Percentiles rank a stretch among this genome's conserved stretches.
Conservation (phyloP, 2,797 vertebrate genomes). For the Dicrostonyx torquatus region DNA sequence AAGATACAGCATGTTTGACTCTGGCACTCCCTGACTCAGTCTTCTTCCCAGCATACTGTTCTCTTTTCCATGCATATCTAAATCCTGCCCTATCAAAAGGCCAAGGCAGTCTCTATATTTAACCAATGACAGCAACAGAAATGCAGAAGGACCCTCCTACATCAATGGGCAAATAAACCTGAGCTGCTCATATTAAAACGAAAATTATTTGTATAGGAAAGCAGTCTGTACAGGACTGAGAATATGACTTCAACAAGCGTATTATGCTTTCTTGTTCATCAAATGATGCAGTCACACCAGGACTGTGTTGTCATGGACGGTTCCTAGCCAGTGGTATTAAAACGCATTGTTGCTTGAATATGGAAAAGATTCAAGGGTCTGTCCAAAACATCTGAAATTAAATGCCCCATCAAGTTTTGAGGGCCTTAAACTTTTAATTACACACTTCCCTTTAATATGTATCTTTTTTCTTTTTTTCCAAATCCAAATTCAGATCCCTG, state of each 20-base stretch:
- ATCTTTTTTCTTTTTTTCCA: background rate
- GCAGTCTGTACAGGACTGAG: background rate
- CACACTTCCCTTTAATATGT: background rate
- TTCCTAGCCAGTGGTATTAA: background rate
- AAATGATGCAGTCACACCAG: background rate
- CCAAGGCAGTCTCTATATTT: no score
- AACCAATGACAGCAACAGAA: no score
- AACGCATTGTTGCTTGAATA: background rate
- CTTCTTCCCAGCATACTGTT: no score
- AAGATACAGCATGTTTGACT: no score
- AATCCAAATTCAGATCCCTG: background rate
- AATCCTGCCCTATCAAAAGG: no score
- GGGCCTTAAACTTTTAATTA: background rate
- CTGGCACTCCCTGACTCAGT: no score
- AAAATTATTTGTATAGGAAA: background rate
- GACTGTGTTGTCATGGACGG: background rate
- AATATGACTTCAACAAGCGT: conserved; percentile 3
- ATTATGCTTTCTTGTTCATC: background rate
- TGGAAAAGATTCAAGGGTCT: conserved; percentile 1
- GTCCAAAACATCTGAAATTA: background rate
- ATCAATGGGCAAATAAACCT: background rate
- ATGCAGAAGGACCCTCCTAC: no score
- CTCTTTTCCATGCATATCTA: no score
- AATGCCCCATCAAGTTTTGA: conserved; percentile 15
- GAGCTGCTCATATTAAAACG: background rate